These are phyloP conservation scores for Phenganax subtilis DNA, from an alignment of 92 coral and sea anemone species.

Conservation along the genomic window DNA sequence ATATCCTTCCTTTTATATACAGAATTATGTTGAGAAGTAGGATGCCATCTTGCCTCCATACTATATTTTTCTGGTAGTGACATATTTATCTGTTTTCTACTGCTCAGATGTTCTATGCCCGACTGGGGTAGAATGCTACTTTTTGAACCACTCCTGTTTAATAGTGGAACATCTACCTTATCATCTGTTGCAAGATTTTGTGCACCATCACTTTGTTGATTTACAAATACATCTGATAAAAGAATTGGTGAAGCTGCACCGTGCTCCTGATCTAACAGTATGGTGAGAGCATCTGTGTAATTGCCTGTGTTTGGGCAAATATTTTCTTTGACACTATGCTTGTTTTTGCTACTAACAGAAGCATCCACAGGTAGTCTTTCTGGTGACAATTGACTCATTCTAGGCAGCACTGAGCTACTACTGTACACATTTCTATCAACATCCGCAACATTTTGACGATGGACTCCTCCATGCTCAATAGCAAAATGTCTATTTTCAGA, in stretches of 20 bases:
- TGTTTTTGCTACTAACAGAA: not conserved
- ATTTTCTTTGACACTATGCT: not conserved
- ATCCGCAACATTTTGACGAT: not conserved
- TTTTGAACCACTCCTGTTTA: not conserved
- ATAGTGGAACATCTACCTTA: not conserved
- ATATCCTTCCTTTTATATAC: too few relatives aligned
- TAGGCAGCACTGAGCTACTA: not conserved
- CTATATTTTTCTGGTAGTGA: too few relatives aligned
- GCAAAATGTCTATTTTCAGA: not conserved
- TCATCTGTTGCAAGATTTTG: not conserved
- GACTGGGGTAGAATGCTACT: too few relatives aligned
- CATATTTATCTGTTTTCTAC: too few relatives aligned
- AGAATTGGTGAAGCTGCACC: conserved; percentile 8
- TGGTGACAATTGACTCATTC: not conserved
- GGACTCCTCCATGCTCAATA: not conserved
- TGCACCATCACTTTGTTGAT: too few relatives aligned
- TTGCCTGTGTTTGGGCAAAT: conserved; percentile 9
- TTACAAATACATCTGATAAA: not conserved
- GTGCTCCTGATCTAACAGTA: not conserved
- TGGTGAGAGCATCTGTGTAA: not conserved
- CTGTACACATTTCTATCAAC: not conserved
- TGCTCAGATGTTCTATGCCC: too few relatives aligned
- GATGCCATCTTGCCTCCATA: too few relatives aligned
- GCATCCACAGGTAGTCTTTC: not conserved
- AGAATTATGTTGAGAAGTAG: too few relatives aligned